Evolutionary conservation across 2,113 vertebrate genomes (phyloP), one percentile per base, ranked within the genome.

Genomic region (Polypterus bichir): DNA sequence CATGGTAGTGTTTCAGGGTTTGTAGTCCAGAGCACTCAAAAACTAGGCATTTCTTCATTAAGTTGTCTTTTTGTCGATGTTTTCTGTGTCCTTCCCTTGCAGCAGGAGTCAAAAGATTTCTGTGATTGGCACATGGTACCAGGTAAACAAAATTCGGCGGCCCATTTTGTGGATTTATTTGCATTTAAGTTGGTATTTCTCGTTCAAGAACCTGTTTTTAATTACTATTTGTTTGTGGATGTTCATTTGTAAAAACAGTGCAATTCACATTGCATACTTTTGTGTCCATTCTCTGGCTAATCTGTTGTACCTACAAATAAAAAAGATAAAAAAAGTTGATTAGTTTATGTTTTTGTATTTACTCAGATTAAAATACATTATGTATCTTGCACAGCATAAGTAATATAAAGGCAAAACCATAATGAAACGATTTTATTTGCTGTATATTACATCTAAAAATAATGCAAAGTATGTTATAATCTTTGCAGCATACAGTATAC

Each of bases 251-350:
- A 68, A 81, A 79, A 76, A 27, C 27, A 27, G 27, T 27, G 27
- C 27, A 74, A 5, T 68, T 86, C 79, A 86, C 84, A 88, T 86
- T 76, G 86, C 86, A 69, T 88, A 88, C 75, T 88, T 88, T 71
- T 86, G 83, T 47, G 86, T 88, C 86, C 86, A 88, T 79, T 88
- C 86, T 77, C 84, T 83, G 64, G 86, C 86, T 77, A 86, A 72
- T 82, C 86, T 88, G 82, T 88, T 88, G 78, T 88, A 88, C 74
- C 86, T 88, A 73, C 5, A 66, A 59, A 3, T 59, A 72, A 64
- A 65, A n/a, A 52, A 45, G 47, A 46, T 48, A 62, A 6, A 57
- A 5, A 57, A 57, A 57, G 3, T 27, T 27, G 27, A 27, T 27
- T 27, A 27, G 27, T 27, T 27, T 27, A 27, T 27, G 27, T 27